Evolutionary conservation across 2,888 invertebrate species (phyloP), one percentile per base, ranked within the genome.

Genomic region (Cheilosia pagana): DNA sequence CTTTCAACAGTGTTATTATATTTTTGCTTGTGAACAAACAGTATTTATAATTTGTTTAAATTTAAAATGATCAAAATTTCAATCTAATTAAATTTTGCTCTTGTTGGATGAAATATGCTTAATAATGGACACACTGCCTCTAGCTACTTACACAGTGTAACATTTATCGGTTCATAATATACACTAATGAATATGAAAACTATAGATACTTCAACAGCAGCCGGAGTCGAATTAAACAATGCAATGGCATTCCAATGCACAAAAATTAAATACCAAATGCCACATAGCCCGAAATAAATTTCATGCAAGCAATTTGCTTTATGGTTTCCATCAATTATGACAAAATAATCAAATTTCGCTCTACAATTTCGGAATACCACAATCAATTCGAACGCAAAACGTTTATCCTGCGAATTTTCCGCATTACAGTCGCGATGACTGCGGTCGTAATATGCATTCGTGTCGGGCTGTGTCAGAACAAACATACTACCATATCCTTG

Each of bases 291-390:
- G 53, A 67, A 76, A 76, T 67, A 67, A 59, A 77, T 76, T 71
- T 39, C n/a, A 77, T 67, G 16, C 35, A 28, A 82, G 35, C 48
- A 60, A 78, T 72, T 82, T 77, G 43, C 65, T 72, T 67, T 60
- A 72, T 71, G 82, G 78, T 82, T 72, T 72, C 72, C 67, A 78
- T 82, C 78, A 74, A 79, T 79, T 83, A 62, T 57, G 48, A 60
- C 70, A 76, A 81, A 76, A 75, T 85, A 81, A 81, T 85, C 75
- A 81, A 81, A 75, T 85, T 85, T 76, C 8, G 45, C 52, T 68
- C 21, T 41, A 12, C 63, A 65, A 81, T 67, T 75, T 62, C 35
- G 41, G 39, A 75, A 75, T 43, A 59, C 81, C 85, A 53, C 78
- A 78, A 71, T 57, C 63, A 71, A 63, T 78, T 55, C 63, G 71